These are phyloP conservation scores for Trimorus sp. DNA, from an alignment of 2,888 invertebrate species.

Conservation along the genomic window DNA sequence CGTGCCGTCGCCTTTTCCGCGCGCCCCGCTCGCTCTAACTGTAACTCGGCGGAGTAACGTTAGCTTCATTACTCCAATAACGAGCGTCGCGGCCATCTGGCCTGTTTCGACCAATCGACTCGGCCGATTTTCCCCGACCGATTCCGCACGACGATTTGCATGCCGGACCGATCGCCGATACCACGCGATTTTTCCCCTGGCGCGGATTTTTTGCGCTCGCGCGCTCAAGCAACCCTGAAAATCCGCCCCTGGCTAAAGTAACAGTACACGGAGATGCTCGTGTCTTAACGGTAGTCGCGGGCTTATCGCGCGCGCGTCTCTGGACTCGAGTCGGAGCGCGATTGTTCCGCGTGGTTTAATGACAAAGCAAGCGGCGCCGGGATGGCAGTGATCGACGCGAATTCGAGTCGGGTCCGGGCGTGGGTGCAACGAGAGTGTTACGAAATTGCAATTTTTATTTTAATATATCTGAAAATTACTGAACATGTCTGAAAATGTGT, in stretches of 20 bases:
- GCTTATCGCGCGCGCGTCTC: too few species aligned
- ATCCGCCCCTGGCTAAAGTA: conserved; percentile 29
- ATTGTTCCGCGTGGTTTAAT: too few species aligned
- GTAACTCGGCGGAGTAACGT: conserved; percentile 65
- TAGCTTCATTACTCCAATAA: conserved; percentile 66
- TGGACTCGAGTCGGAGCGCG: too few species aligned
- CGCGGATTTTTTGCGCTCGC: background rate
- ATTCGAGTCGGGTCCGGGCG: too few species aligned
- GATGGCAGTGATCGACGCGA: too few species aligned
- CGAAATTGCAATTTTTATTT: too few species aligned
- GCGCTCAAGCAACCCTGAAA: background rate
- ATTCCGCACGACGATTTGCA: conserved; percentile 3
- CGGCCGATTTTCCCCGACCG: background rate
- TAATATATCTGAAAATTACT: too few species aligned
- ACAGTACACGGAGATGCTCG: conserved; percentile 13
- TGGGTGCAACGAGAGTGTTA: too few species aligned
- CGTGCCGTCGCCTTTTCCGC: conserved; percentile 31
- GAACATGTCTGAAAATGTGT: too few species aligned
- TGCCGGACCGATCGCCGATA: background rate
- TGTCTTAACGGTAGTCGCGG: too few species aligned
- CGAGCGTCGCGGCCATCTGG: conserved; percentile 19
- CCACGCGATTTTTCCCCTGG: background rate
- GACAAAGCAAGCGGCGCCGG: too few species aligned
- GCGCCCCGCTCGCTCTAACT: conserved; percentile 46
- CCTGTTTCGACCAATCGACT: background rate